Conservation (phyloP, 1,140 invertebrate genomes). For the Formica exsecta region DNA sequence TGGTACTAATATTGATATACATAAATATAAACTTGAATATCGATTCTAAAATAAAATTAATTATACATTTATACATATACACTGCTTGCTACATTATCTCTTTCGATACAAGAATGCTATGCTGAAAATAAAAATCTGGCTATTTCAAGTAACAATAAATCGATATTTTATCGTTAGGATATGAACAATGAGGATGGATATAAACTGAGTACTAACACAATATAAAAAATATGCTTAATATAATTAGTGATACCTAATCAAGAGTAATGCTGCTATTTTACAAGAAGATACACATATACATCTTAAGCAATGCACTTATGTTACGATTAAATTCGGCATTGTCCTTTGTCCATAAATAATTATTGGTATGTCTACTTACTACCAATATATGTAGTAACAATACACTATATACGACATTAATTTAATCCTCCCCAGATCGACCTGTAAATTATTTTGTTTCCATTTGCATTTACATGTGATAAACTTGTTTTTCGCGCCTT, state of each 20-base stretch:
- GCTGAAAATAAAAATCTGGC: constrained; percentile 29
- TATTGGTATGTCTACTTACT: constrained; percentile 73
- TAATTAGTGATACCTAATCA: constrained; percentile 84
- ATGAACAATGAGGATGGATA: constrained; percentile 67
- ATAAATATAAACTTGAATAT: constrained; percentile 8
- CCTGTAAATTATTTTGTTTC: constrained; percentile 69
- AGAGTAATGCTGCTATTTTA: constrained; percentile 85
- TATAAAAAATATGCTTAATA: constrained; percentile 86
- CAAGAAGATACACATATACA: constrained; percentile 84
- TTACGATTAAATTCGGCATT: constrained; percentile 78
- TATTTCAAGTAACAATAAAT: neutral
- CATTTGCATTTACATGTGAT: constrained; percentile 71
- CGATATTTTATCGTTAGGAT: constrained; percentile 19
- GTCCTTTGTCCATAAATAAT: constrained; percentile 75
- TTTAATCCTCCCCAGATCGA: constrained; percentile 74
- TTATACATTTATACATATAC: constrained; percentile 14
- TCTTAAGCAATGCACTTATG: constrained; percentile 79
- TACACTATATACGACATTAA: constrained; percentile 73
- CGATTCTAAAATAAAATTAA: neutral
- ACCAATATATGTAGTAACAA: constrained; percentile 74
- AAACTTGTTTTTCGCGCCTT: constrained; percentile 62
- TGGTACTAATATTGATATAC: constrained; percentile 9
- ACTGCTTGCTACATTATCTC: neutral
- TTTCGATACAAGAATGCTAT: neutral
- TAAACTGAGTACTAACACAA: constrained; percentile 81